Evolutionary conservation across 1,140 invertebrate genomes (phyloP), one percentile per base, ranked within the genome.

Genomic region (Drosophila seguyi): DNA sequence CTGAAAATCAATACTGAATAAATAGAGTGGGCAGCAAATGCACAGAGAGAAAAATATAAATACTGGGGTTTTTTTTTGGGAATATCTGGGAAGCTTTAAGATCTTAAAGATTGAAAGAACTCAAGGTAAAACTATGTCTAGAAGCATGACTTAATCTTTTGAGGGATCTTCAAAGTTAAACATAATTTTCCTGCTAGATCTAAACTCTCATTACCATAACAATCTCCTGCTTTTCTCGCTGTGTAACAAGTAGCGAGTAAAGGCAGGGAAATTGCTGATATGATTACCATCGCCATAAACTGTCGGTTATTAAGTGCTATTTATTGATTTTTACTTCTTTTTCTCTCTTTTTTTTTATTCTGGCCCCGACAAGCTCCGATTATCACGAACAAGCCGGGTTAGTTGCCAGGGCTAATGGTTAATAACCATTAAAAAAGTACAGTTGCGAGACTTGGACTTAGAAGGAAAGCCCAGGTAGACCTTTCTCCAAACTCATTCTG

Each of bases 231-330:
- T 6, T 55, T 53, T 55, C 52, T 38, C 5, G 14, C 31, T 38
- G 52, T 55, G 52, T 38, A 20, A 13, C n/a, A 18, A 41, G 39
- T n/a, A n/a, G n/a, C n/a, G n/a, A 41, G 39, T 41, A 3, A 11
- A 18, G 41, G 18, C 22, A 36, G 45, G 38, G 6, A 39, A 48
- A 44, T 44, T 45, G 34, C 47, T 44, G 71, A 74, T 74, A 68
- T 48, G 74, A 77, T 77, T 68, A 68, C 55, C 74, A 56, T 68
- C 41, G 73, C 48, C 38, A 68, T 68, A 55, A 77, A 68, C 55
- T 56, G 62, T 68, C 18, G 47, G 22, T 38, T 67, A 77, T 76
- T 56, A 76, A 76, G 62, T 55, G 62, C 13, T 59, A 53, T 60
- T 48, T 77, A 77, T 77, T 77, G 74, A 77, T 77, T 77, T 76